Percentiles rank a stretch among this genome's conserved stretches.
phyloP scores from a whole-genome alignment of 2,888 invertebrate species.

The Linnaemya tessellans region DNA sequence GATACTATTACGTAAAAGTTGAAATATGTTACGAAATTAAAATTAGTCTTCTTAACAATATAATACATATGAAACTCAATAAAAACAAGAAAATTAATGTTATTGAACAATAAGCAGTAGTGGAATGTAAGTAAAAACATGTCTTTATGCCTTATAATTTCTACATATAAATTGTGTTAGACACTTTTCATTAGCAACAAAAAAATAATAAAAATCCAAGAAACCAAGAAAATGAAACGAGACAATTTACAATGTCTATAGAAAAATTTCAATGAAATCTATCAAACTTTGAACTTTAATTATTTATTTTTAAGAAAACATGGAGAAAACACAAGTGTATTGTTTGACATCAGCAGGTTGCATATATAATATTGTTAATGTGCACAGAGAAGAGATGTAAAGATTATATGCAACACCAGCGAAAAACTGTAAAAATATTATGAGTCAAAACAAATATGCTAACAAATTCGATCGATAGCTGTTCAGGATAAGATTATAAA shows the following conservation, averaged over 20 bases:
- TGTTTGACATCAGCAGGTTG: constrained; percentile 50
- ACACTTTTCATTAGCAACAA: neutral
- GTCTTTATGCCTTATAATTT: neutral
- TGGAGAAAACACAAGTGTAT: constrained; percentile 25
- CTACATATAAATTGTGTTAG: neutral
- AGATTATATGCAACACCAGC: neutral
- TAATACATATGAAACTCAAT: neutral
- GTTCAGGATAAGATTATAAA: too few relatives aligned
- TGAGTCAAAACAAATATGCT: too few relatives aligned
- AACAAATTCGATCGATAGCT: too few relatives aligned
- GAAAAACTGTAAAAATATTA: too few relatives aligned
- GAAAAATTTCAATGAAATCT: constrained; percentile 50
- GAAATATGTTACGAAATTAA: neutral
- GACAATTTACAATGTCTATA: constrained; percentile 17
- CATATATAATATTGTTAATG: neutral
- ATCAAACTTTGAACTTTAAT: constrained; percentile 32
- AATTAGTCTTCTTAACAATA: neutral
- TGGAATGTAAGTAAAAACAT: constrained; percentile 16
- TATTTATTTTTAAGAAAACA: constrained; percentile 15
- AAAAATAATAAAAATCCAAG: constrained; percentile 6
- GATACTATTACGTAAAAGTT: constrained; percentile 11
- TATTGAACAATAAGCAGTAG: constrained; percentile 11
- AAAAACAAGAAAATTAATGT: neutral
- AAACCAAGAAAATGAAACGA: constrained; percentile 16
- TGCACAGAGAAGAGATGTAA: neutral